Evolutionary conservation across 2,797 vertebrate species (phyloP).

Genomic region (Craterocephalus amniculus): DNA sequence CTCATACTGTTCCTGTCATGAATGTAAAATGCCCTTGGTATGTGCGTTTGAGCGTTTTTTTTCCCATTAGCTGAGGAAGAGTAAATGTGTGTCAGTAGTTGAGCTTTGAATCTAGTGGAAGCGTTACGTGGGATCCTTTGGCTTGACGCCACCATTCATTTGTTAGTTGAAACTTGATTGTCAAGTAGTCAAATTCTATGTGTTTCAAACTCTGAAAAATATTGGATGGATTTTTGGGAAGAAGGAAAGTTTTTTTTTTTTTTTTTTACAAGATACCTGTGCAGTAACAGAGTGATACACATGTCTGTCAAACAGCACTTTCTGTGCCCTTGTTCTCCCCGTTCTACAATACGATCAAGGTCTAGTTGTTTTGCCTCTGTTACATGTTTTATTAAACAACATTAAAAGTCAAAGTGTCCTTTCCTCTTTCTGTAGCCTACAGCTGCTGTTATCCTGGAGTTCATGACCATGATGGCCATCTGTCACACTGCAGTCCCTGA

Average conservation of each 20-base stretch:
- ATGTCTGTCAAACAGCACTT: conserved; percentile 2
- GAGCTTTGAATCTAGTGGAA: conserved; percentile 5
- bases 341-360: conserved; percentile 7
- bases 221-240: background rate
- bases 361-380: conserved; percentile 26
- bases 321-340: conserved; percentile 1
- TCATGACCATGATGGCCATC: conserved; percentile 99
- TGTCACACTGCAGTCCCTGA: conserved; percentile 99
- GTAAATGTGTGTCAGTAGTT: conserved; percentile 39
- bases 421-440: conserved; percentile 86
- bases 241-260: background rate
- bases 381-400: conserved; percentile 49
- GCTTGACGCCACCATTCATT: conserved; percentile 35
- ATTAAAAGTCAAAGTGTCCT: conserved; percentile 54
- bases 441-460: conserved; percentile 93
- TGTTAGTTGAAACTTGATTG: conserved; percentile 13
- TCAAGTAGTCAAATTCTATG: conserved; percentile 7
- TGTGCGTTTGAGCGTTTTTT: conserved; percentile 42
- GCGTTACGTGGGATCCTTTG: conserved; percentile 28
- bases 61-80: conserved; percentile 28
- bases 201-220: conserved; percentile 22
- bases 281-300: no score
- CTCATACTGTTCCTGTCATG: conserved; percentile 56
- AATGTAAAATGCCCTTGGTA: conserved; percentile 49
- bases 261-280: background rate